phyloP scores from a whole-genome alignment of 2,797 vertebrate genomes.

The Falco novaeseelandiae region DNA sequence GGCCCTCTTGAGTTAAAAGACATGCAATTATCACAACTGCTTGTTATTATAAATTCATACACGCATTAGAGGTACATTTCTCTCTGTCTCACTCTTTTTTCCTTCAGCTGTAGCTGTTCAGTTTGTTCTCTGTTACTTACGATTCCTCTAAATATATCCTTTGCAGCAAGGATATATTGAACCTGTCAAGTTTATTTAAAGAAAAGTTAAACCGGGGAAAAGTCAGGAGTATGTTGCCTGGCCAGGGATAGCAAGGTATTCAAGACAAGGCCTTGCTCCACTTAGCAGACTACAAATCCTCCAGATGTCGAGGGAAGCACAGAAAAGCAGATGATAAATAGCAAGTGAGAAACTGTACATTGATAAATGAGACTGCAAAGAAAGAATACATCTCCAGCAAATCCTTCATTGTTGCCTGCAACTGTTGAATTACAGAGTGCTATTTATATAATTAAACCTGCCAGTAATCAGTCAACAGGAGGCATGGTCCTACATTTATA shows the following conservation, averaged over 20 bases:
- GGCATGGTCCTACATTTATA: constrained; percentile 21
- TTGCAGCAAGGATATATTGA: constrained; percentile 52
- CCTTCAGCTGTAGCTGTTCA: background rate
- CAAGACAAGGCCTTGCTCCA: constrained; percentile 64
- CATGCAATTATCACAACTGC: constrained; percentile 41
- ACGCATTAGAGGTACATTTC: background rate
- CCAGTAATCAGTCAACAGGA: constrained; percentile 49
- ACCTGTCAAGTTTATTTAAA: constrained; percentile 73
- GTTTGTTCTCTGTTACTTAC: constrained; percentile 36
- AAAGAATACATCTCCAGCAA: constrained; percentile 54
- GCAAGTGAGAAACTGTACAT: constrained; percentile 55
- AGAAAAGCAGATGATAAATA: constrained; percentile 68
- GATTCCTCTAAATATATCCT: constrained; percentile 27
- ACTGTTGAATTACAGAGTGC: constrained; percentile 52
- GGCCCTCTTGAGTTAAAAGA: constrained; percentile 40
- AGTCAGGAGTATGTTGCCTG: constrained; percentile 28
- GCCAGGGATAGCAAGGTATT: constrained; percentile 51
- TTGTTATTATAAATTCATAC: constrained; percentile 48
- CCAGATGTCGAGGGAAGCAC: constrained; percentile 56
- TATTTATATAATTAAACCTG: constrained; percentile 68
- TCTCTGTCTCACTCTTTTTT: background rate
- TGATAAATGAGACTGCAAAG: constrained; percentile 65
- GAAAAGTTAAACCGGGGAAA: constrained; percentile 60
- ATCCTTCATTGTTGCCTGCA: constrained; percentile 53
- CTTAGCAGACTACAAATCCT: constrained; percentile 70